phyloP scores from a whole-genome alignment of 2,113 vertebrate species.

The Cygnus atratus region DNA sequence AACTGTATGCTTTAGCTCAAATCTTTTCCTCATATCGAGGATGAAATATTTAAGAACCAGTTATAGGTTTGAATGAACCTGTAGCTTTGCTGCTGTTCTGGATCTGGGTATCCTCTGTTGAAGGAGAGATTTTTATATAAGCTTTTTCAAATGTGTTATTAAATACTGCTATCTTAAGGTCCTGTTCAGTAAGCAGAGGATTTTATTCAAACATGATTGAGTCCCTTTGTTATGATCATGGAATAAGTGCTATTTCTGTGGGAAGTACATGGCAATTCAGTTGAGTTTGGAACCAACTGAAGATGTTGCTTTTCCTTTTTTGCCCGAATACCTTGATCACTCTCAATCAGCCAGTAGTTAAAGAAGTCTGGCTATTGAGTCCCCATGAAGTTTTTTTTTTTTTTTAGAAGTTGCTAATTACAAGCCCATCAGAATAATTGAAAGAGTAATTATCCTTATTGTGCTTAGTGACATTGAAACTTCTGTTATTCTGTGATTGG shows the following conservation, averaged over 20 bases:
- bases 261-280: neutral
- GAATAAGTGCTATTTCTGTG: neutral
- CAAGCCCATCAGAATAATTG: conserved; percentile 73
- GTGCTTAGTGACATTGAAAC: conserved; percentile 78
- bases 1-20: neutral
- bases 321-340: conserved; percentile 17
- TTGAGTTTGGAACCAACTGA: neutral
- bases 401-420: conserved; percentile 70
- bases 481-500: conserved; percentile 73
- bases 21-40: neutral
- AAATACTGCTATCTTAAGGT: neutral
- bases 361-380: conserved; percentile 39
- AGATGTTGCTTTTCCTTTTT: neutral
- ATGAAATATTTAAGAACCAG: neutral
- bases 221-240: neutral
- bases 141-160: neutral
- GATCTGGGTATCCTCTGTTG: neutral
- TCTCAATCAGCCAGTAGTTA: conserved; percentile 36
- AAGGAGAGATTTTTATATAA: neutral
- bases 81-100: neutral
- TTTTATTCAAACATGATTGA: neutral
- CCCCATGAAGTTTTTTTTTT: conserved; percentile 34
- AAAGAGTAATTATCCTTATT: conserved; percentile 77
- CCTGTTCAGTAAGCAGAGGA: neutral
- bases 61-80: neutral